Evolutionary conservation across 92 coral and sea anemone species (phyloP).

Genomic region (Virgularia gustaviana): DNA sequence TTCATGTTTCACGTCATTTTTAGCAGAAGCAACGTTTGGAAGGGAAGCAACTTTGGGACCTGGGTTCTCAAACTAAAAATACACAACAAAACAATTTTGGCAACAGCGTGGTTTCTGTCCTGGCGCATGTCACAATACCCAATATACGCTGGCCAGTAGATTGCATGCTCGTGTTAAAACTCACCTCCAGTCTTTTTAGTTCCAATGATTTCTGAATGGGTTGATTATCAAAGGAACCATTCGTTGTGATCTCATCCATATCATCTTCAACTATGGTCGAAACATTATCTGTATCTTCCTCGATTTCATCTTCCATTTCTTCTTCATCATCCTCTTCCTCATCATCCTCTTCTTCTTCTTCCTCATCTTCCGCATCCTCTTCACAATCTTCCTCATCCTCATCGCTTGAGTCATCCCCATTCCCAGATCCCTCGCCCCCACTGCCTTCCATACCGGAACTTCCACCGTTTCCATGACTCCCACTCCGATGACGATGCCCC

Average conservation of each 20-base stretch:
- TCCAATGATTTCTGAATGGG: neutral
- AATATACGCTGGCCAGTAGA: too few relatives aligned
- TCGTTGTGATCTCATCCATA: slow-evolving; percentile 29
- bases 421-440: slow-evolving; percentile 95
- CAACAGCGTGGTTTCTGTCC: too few relatives aligned
- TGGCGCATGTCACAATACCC: too few relatives aligned
- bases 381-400: slow-evolving; percentile 76
- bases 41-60: slow-evolving; percentile 29
- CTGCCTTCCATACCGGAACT: slow-evolving; percentile 96
- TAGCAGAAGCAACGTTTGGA: slow-evolving; percentile 19
- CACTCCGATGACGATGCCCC: slow-evolving; percentile 57
- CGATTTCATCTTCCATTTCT: slow-evolving; percentile 53
- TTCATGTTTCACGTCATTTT: slow-evolving; percentile 36
- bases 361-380: slow-evolving; percentile 83
- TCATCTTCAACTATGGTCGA: slow-evolving; percentile 58
- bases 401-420: slow-evolving; percentile 94
- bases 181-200: neutral
- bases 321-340: slow-evolving; percentile 59
- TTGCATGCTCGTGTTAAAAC: neutral
- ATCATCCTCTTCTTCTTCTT: slow-evolving; percentile 79
- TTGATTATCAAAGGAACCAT: slow-evolving; percentile 6
- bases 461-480: slow-evolving; percentile 67
- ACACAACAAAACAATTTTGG: too few relatives aligned
- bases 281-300: slow-evolving; percentile 67
- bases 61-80: neutral